Base-by-base conservation (phyloP, 2,113 vertebrate species). In the Tachysurus fulvidraco region DNA sequence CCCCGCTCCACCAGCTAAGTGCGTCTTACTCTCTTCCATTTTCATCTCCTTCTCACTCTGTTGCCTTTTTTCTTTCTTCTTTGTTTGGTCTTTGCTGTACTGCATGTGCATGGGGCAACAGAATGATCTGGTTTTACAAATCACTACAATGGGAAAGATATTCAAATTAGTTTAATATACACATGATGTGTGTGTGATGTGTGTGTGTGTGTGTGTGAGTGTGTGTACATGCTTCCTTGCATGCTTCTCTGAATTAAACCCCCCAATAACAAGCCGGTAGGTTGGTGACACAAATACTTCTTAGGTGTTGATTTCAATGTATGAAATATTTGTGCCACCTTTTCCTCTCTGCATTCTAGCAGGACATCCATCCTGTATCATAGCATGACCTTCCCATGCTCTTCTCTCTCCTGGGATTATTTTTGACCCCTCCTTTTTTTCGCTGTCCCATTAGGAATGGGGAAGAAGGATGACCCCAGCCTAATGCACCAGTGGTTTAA, bases 401-500 rank as follows among this genome's bases (percentile, higher is more conserved):
- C 59, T 46, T 13, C 21, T 41, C 21, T 41, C 67, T 73, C 2
- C 73, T 83, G 36, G 36, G 36, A 36, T 36, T 12, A 41, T 19
- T 79, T 65, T 54, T 60, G 36, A 81, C 0, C 14, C 55, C 62
- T 25, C 16, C 46, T n/a, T 28, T 82, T 78, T 54, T 73, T 55
- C 10, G 28, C 28, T 23, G 17, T 69, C 12, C 86, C 88, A 85
- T 91, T 41, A 99, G 98, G 97, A 79, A 96, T 98, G 94, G 96
- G 97, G 62, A 96, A 96, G 92, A 96, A 97, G 90, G 97, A 98
- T 17, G 96, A 96, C 86, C 96, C 95, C 14, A 96, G 94, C 84
- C 96, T 99, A 91, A 99, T 99, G 98, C 97, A 98, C 92, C 97
- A 97, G 90, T 99, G 98, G 98, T 98, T 99, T 94, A 96, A 96